phyloP scores from a whole-genome alignment of 2,888 invertebrate genomes.

The Athalia cordata region DNA sequence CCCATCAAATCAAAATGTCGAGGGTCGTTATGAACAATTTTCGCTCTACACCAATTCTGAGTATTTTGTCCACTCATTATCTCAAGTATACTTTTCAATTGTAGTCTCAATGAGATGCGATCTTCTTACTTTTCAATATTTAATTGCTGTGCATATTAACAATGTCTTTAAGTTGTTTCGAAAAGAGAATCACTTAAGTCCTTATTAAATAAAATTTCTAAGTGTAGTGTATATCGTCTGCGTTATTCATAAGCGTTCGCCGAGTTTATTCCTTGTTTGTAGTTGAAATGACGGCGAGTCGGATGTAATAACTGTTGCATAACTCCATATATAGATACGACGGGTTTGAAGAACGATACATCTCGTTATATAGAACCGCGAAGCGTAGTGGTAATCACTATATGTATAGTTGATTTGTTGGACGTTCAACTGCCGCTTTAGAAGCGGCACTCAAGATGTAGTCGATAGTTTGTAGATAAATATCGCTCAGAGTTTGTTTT shows the following conservation, averaged over 20 bases:
- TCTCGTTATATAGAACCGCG: constrained; percentile 35
- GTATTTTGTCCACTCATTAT: too few relatives aligned
- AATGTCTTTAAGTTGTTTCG: not conserved
- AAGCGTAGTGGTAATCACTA: constrained; percentile 30
- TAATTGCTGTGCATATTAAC: not conserved
- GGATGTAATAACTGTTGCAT: constrained; percentile 35
- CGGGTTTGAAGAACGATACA: constrained; percentile 24
- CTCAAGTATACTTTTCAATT: too few relatives aligned
- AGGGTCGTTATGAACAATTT: too few relatives aligned
- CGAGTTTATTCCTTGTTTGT: constrained; percentile 32
- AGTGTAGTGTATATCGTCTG: constrained; percentile 13
- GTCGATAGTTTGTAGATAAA: constrained; percentile 22
- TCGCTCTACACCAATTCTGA: too few relatives aligned
- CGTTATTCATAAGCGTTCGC: constrained; percentile 31
- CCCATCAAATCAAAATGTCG: too few relatives aligned
- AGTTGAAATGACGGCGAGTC: constrained; percentile 29
- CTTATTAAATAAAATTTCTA: constrained; percentile 22
- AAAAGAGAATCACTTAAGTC: not conserved
- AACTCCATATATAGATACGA: constrained; percentile 26
- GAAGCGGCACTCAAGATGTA: constrained; percentile 6
- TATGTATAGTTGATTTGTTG: constrained; percentile 25
- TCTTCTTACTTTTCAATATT: too few relatives aligned
- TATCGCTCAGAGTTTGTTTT: constrained; percentile 8
- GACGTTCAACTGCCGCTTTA: constrained; percentile 35
- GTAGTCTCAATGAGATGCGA: too few relatives aligned